Conservation (phyloP, 1,140 invertebrate genomes). For the Drosophila subobscura region DNA sequence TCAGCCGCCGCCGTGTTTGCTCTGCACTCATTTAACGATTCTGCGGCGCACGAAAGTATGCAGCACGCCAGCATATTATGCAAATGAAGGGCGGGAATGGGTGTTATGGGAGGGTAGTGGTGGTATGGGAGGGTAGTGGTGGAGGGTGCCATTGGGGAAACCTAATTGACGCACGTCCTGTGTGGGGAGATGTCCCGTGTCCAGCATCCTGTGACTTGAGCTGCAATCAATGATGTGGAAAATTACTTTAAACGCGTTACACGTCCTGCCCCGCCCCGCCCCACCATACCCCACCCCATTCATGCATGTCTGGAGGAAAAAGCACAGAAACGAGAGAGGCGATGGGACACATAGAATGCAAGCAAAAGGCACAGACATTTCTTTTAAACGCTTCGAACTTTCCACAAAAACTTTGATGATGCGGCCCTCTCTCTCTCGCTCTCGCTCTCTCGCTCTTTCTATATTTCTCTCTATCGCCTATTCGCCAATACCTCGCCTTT, state of each 20-base stretch:
- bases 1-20: conserved; percentile 9
- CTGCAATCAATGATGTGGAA: conserved; percentile 69
- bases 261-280: background rate
- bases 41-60: conserved; percentile 14
- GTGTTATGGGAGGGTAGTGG: background rate
- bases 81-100: conserved; percentile 14
- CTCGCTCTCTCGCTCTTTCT: conserved; percentile 1
- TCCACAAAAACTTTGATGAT: conserved; percentile 18
- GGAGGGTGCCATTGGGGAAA: background rate
- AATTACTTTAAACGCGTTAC: conserved; percentile 65
- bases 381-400: conserved; percentile 31
- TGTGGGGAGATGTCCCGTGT: conserved; percentile 5
- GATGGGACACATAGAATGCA: background rate
- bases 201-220: conserved; percentile 30
- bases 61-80: conserved; percentile 25
- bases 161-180: conserved; percentile 68
- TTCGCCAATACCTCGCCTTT: too few species aligned
- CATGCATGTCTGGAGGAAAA: conserved; percentile 11
- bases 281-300: background rate
- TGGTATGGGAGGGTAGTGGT: background rate
- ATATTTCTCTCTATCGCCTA: background rate
- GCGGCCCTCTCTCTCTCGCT: background rate
- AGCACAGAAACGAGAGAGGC: background rate
- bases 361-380: conserved; percentile 17
- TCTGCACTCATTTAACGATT: conserved; percentile 24